Evolutionary conservation across 2,113 vertebrate species (phyloP), one percentile per base, ranked within the genome.

Genomic region (Trichomycterus rosablanca): DNA sequence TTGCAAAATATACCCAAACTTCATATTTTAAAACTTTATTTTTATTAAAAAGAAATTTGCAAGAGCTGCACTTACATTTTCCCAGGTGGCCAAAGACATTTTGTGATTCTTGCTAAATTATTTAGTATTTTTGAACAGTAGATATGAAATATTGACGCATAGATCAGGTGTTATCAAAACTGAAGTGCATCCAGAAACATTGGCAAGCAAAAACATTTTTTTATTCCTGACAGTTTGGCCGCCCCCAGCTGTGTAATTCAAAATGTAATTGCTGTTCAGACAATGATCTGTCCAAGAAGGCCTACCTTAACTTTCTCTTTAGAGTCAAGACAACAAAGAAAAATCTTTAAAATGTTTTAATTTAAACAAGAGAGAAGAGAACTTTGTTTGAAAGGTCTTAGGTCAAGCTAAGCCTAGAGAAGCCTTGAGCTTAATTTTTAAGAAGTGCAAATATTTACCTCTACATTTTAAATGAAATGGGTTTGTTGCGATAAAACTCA

Each of bases 151-250:
- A 72, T 63, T 68, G 65, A 59, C 54, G 54, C 65, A 72, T 68
- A 68, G 64, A 72, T 72, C 60, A 72, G 65, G 65, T 67, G 70
- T 72, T 72, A 72, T 72, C 70, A 72, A 68, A 72, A 46, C 70
- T 72, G 70, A 72, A 72, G 65, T 48, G 39, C 42, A 10, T 72
- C 70, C 70, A 72, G 50, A 59, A 57, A 51, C 65, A 67, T 48
- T 72, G 70, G 70, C 70, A 72, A 68, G 65, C 45, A 19, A 18
- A 59, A 43, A 52, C 59, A 63, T 37, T 63, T 59, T 62, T 58
- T 63, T n/a, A n/a, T n/a, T 72, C 48, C 64, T 57, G 68, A 65
- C 59, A 11, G 34, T 59, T 72, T 72, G 64, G 70, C 64, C 45
- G 59, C 42, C 70, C 65, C 70, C 64, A 59, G 16, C 16, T 19